phyloP scores from a whole-genome alignment of 2,797 vertebrate genomes.

The Euphonia xanthogaster region DNA sequence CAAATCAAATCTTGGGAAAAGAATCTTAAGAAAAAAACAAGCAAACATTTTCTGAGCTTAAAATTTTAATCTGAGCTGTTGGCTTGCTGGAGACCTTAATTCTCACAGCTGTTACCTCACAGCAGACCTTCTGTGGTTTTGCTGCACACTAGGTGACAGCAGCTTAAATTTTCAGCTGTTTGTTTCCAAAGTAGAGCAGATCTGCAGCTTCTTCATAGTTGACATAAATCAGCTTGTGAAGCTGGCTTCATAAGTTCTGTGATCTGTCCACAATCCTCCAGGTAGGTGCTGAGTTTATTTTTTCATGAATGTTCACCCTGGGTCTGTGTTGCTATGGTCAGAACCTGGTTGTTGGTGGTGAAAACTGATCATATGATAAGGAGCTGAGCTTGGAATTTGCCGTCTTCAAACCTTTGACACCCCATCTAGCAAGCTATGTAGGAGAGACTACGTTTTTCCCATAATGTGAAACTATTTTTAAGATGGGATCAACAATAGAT shows the following conservation, averaged over 20 bases:
- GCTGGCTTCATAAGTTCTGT: neutral
- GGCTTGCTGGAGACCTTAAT: neutral
- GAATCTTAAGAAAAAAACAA: neutral
- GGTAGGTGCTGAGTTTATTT: neutral
- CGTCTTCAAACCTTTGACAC: neutral
- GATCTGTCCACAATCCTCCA: neutral
- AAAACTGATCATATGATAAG: neutral
- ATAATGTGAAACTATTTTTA: neutral
- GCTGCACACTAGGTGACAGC: neutral
- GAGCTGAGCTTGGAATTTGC: neutral
- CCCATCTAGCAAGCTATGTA: neutral
- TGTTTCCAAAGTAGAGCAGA: neutral
- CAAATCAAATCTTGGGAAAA: neutral
- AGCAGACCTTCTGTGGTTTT: neutral
- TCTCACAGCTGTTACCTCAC: neutral
- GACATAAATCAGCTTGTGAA: neutral
- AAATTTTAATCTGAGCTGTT: neutral
- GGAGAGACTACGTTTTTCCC: neutral
- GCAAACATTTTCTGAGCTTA: neutral
- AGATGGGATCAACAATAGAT: neutral
- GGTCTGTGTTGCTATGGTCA: neutral
- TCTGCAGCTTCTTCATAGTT: neutral
- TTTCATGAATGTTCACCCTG: neutral
- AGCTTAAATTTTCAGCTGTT: neutral
- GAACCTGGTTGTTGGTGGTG: neutral